Base-by-base conservation (phyloP, 2,888 invertebrate species). In the Xanthostigma xanthostigma region DNA sequence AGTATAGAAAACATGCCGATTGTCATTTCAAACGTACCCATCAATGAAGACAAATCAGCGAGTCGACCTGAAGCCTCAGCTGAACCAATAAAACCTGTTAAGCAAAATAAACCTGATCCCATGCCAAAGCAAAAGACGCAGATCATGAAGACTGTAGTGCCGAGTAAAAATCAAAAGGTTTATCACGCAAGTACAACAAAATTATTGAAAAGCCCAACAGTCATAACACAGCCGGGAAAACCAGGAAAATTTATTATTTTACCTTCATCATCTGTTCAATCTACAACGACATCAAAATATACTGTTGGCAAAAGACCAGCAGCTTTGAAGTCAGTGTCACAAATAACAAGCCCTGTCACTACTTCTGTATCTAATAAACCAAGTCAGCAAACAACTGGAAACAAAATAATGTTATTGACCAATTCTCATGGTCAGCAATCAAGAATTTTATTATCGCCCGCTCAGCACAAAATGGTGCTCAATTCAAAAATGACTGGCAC, bases 1-100 rank as follows among this genome's bases (percentile, higher is more conserved):
- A 78, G 66, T 57, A 77, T 81, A 46, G 79, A 81, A 55, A 79
- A 78, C 58, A 76, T 81, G 74, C 81, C 81, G 0, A 73, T 80
- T 36, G 74, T 79, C 1, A 64, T 71, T 53, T 66, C 69, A 10
- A 58, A 59, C 41, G 38, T 12, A 45, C 13, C 64, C 9, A 38
- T 44, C n/a, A 59, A 61, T 35, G 57, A 64, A 46, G 59, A 53
- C 44, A 12, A 49, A 50, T 5, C 48, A 44, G 40, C 49, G 46
- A 39, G 45, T 17, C 50, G 43, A 49, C 41, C 49, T 54, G 6
- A 55, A 42, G 50, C 58, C 37, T 51, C 56, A 12, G 50, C 59
- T 3, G 35, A 57, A 11, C 45, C 56, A 9, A 53, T 59, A 6
- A 56, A 60, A 36, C 51, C 59, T 6, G 54, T 58, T 6, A 54